phyloP scores from a whole-genome alignment of 2,113 vertebrate species.

The Charadrius vociferus region DNA sequence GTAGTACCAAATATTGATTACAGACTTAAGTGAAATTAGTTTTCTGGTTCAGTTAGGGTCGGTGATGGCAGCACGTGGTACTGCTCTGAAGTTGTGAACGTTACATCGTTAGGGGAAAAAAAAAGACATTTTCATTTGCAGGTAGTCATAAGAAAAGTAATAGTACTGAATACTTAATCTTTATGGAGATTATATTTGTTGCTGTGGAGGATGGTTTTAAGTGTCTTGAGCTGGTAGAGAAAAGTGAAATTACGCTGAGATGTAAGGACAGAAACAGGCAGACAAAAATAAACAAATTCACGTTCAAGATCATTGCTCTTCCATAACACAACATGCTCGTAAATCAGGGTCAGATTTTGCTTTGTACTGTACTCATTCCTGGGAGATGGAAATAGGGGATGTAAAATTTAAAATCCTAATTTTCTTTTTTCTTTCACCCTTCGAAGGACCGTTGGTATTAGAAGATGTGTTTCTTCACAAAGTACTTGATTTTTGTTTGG shows the following conservation, averaged over 20 bases:
- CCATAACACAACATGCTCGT: accelerated
- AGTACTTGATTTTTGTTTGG: not conserved
- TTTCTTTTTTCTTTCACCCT: not conserved
- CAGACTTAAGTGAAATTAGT: not conserved
- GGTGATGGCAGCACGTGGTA: not conserved
- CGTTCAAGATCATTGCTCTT: not conserved
- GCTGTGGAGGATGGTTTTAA: not conserved
- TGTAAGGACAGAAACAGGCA: not conserved
- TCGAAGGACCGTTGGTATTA: not conserved
- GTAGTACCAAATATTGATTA: not conserved
- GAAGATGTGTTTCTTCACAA: not conserved
- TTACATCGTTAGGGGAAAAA: accelerated
- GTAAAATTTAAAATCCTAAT: not conserved
- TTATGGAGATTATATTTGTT: not conserved
- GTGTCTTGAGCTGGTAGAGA: not conserved
- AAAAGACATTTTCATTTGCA: not conserved
- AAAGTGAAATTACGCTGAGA: not conserved
- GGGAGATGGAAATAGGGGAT: not conserved
- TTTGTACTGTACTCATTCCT: not conserved
- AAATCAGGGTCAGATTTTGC: not conserved
- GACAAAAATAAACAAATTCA: not conserved
- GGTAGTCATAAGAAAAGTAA: not conserved
- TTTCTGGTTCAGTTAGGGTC: not conserved
- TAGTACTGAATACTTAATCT: not conserved
- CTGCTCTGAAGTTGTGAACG: not conserved